Evolutionary conservation across 2,888 invertebrate species (phyloP), one percentile per base, ranked within the genome.

Genomic region (Myopa tessellatipennis): DNA sequence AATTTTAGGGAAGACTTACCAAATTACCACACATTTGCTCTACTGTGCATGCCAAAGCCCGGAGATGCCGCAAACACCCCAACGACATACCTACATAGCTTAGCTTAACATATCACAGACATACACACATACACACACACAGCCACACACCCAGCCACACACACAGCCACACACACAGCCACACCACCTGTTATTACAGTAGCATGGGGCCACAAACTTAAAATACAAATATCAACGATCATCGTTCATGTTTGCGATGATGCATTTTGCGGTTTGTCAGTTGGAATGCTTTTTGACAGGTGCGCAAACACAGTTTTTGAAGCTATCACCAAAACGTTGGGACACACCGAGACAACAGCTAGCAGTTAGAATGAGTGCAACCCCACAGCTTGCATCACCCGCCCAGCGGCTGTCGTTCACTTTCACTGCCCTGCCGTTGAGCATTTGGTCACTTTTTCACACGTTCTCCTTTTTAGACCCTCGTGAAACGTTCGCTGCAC

Each of bases 251-350:
- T 87, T 87, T 84, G 84, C 86, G 88, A 86, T 88, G 88, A 87
- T 88, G 88, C 88, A 88, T 88, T 88, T 88, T 88, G 88, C 87
- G 88, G 88, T 88, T 87, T 88, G 88, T 88, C 88, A 88, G 85
- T 84, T 84, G 82, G 84, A 88, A 88, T 88, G 85, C 85, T 85
- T 85, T 87, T 87, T 88, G 88, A 88, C 87, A 87, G 85, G 83
- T 78, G 80, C 80, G 84, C 83, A 84, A 85, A 85, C 85, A 83
- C 83, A 83, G 83, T 85, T 87, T 85, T 85, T 85, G 84, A 84
- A 84, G 84, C 84, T 85, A 85, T 87, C 86, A 86, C 63, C 69
- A 74, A 78, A 79, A 69, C 71, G 74, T 79, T 79, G 74, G 77
- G 79, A 8, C 50, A 3, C 50, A 50, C 50, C 50, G 14, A 50